A percentile compares a stretch with the other conserved stretches of the same genome.
These are phyloP conservation scores for Actinopyga echinites DNA, from an alignment of 53 echinoderm and acorn worm species.

Conservation along the genomic window DNA sequence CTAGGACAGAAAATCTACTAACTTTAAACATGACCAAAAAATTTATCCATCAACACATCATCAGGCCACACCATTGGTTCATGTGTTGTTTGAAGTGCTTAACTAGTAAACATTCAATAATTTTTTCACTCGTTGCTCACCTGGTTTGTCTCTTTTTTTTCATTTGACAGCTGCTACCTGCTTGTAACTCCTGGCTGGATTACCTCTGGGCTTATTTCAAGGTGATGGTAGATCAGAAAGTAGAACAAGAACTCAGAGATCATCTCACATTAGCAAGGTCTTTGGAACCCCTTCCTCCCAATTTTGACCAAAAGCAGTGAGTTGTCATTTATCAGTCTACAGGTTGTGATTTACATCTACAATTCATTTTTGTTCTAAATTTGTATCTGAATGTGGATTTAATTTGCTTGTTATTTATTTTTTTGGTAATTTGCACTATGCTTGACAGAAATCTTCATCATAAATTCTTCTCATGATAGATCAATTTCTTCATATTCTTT, in stretches of 20 bases:
- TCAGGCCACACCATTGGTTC: too few relatives aligned
- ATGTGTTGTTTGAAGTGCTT: too few relatives aligned
- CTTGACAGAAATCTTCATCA: too few relatives aligned
- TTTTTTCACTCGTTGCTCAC: too few relatives aligned
- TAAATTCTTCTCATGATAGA: too few relatives aligned
- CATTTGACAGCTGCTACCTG: constrained; percentile 70
- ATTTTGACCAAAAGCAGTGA: constrained; percentile 83
- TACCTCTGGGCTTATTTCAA: constrained; percentile 96
- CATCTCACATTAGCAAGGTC: constrained; percentile 60
- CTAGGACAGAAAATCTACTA: too few relatives aligned
- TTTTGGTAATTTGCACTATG: neutral
- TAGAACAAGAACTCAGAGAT: constrained; percentile 86
- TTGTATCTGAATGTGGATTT: neutral
- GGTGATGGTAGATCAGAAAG: constrained; percentile 90
- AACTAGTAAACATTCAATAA: too few relatives aligned
- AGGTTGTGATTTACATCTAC: too few relatives aligned
- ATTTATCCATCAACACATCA: too few relatives aligned
- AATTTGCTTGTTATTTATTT: neutral
- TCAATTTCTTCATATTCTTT: too few relatives aligned
- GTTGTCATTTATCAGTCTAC: neutral
- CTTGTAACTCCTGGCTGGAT: constrained; percentile 85
- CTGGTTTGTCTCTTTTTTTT: neutral
- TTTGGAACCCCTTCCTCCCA: constrained; percentile 72
- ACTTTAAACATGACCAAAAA: too few relatives aligned
- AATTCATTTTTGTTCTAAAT: neutral